Evolutionary conservation across 2,113 vertebrate species (phyloP).

Genomic region (Mus spicilegus): DNA sequence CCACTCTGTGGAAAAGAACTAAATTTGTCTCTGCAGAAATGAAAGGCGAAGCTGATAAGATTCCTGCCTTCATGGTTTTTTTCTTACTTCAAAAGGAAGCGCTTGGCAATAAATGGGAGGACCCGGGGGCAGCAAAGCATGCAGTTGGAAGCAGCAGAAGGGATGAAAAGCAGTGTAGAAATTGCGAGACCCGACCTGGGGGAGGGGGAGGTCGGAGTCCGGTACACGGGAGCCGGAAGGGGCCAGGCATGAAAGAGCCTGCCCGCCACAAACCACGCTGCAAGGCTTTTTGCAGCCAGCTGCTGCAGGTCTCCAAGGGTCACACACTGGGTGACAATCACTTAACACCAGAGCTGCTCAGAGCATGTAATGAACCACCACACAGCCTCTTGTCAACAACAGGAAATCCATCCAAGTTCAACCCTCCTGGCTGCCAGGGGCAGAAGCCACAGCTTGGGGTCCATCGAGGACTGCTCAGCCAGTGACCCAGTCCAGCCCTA

Average conservation of each 20-base stretch:
- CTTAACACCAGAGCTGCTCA: not conserved
- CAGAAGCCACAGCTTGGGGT: not conserved
- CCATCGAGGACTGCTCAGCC: not conserved
- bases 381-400: not conserved
- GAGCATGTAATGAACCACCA: not conserved
- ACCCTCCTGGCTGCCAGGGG: not conserved
- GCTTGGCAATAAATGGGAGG: slow-evolving; percentile 31
- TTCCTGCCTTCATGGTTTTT: not conserved
- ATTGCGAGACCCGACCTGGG: not conserved
- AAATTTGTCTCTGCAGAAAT: slow-evolving; percentile 40
- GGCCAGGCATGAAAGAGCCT: not conserved
- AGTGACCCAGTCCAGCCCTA: not conserved
- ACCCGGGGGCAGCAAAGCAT: not conserved
- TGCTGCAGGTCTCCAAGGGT: not conserved
- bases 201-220: accelerated
- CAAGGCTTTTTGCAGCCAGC: not conserved
- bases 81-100: slow-evolving; percentile 48
- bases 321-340: not conserved
- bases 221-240: not conserved
- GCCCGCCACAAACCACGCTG: not conserved
- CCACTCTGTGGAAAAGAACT: not conserved
- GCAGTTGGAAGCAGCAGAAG: accelerated
- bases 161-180: not conserved
- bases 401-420: accelerated
- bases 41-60: slow-evolving; percentile 45